Base-by-base conservation (phyloP, 2,888 invertebrate genomes). In the Caradrina kadenii region DNA sequence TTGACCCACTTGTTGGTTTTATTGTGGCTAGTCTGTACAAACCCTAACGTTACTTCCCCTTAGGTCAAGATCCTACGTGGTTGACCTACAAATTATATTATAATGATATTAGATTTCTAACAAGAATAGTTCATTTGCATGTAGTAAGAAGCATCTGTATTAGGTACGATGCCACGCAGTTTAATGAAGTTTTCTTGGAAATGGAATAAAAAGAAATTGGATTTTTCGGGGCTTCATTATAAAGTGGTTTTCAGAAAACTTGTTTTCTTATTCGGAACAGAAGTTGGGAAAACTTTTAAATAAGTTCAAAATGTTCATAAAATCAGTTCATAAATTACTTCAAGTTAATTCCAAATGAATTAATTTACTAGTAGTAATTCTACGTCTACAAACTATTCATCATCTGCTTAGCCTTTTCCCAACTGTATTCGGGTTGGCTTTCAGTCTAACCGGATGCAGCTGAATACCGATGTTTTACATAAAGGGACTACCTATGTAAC, bases 91-190 rank as follows among this genome's bases (percentile, higher is more conserved):
- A 80, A 82, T 53, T 22, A 15, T 61, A 65, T 70, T 70, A 75
- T 54, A 66, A 78, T 63, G 52, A 64, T 75, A 77, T 80, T 79
- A 69, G 50, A 63, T 69, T 69, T 62, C 61, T 75, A 68, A 79
- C 79, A 63, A 62, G 58, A 19, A 52, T 58, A n/a, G 52, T 55
- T 66, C 70, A 77, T 80, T 77, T 75, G 65, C 69, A 79, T 77
- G 76, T 56, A 53, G 64, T 56, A 58, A 63, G 63, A 58, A 63
- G 63, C 56, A 58, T 74, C 64, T 61, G 63, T 26, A 50, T 55
- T 48, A 73, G 48, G 31, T 72, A 63, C 21, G 35, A 56, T 52
- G 60, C 45, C 31, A 21, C 11, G 8, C 45, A 19, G 35, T 65
- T 17, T 69, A 69, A 62, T 79, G 53, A 35, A 74, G 64, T 53